Evolutionary conservation across 35 echinoderm and acorn worm species (phyloP), one percentile per base, ranked within the genome.

Genomic region (Heliocidaris erythrogramma): DNA sequence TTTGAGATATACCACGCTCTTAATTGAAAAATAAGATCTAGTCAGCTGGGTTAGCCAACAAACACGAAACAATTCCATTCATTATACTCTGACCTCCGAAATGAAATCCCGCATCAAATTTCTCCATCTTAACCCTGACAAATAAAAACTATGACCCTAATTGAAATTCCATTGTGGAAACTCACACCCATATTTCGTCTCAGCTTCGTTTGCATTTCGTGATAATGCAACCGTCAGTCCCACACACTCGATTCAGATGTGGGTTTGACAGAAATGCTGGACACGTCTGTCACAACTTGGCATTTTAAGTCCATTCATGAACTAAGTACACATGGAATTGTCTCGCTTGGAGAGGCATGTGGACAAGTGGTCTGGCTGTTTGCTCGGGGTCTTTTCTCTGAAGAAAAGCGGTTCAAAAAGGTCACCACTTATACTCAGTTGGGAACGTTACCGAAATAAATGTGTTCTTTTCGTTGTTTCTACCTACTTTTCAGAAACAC

Each of bases 301-400:
- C 65, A 78, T 69, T 69, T 69, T 69, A 69, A 69, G 60, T 78
- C 65, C 65, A 78, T 78, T 78, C 65, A 78, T 78, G 65, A 78
- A 78, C 65, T 21, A 78, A 78, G 65, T 78, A 78, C 65, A 78
- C 65, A 78, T 78, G 65, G 65, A 78, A 17, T 78, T 78, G 65
- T 78, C 65, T 78, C 65, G 65, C 65, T 78, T 78, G 65, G 65
- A 21, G 65, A 78, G 65, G 27, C 65, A n/a, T 78, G 65, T 78
- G 65, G 65, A 78, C 65, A 78, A 78, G 65, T 17, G 65, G 65
- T 78, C 27, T 21, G 14, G 27, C 65, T 78, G 65, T 78, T 78
- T 78, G 65, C 65, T 78, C 65, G 65, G 27, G 65, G 65, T 78
- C 65, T 78, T 78, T n/a, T 78, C 65, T 78, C 18, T 78, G 21